phyloP scores from a whole-genome alignment of 2,113 vertebrate species.

The Reinhardtius hippoglossoides region DNA sequence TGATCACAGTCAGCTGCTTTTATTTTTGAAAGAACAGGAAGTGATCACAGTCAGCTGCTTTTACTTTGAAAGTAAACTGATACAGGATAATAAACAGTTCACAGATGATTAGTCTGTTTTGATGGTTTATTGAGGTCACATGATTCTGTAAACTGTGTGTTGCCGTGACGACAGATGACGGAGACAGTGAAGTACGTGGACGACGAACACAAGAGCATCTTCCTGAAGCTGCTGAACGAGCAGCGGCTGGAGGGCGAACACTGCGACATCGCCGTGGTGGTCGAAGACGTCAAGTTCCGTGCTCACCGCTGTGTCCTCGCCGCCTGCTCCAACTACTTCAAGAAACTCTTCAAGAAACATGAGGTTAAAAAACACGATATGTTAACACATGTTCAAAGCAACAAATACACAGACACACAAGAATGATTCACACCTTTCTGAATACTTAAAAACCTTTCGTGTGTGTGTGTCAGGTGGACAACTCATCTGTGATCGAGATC shows the following conservation, averaged over 20 bases:
- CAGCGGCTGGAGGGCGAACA: slow-evolving; percentile 96
- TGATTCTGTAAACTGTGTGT: too few relatives aligned
- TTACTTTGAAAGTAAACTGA: background rate
- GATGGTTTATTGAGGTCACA: too few relatives aligned
- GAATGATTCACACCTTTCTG: too few relatives aligned
- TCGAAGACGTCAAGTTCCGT: slow-evolving; percentile 97
- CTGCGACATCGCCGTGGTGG: slow-evolving; percentile 97
- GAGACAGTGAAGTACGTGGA: slow-evolving; percentile 98
- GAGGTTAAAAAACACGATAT: slow-evolving; percentile 71
- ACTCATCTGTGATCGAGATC: slow-evolving; percentile 96
- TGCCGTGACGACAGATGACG: slow-evolving; percentile 84
- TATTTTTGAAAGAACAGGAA: too few relatives aligned
- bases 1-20: too few relatives aligned
- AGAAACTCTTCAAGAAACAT: slow-evolving; percentile 97
- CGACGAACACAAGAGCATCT: slow-evolving; percentile 95
- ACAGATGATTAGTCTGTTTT: too few relatives aligned
- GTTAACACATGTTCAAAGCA: background rate
- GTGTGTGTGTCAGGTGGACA: slow-evolving; percentile 83
- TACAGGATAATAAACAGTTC: too few relatives aligned
- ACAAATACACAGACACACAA: background rate
- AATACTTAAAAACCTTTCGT: background rate
- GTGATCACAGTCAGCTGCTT: too few relatives aligned
- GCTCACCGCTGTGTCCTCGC: slow-evolving; percentile 97
- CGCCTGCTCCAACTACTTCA: slow-evolving; percentile 98
- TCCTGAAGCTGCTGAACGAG: slow-evolving; percentile 96